phyloP scores from a whole-genome alignment of 2,888 invertebrate species.

The Brachypterus glaber region DNA sequence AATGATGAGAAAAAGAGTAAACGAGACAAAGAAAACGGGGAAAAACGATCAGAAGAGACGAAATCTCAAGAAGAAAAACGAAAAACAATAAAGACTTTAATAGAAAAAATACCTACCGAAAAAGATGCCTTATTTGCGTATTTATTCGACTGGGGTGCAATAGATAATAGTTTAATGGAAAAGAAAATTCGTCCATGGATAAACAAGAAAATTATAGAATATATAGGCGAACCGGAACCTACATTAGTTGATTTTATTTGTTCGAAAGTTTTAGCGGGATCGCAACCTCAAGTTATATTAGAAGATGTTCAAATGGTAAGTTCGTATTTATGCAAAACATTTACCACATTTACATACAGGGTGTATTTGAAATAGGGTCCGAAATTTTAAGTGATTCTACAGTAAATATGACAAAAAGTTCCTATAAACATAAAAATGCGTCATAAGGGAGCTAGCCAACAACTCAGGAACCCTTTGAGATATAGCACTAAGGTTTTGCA shows the following conservation, averaged over 20 bases:
- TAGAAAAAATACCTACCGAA: constrained; percentile 96
- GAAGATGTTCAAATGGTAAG: constrained; percentile 97
- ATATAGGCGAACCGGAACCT: constrained; percentile 98
- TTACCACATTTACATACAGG: not conserved
- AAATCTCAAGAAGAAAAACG: constrained; percentile 89
- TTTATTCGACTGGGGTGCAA: constrained; percentile 80
- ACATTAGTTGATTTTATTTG: constrained; percentile 99
- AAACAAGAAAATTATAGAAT: constrained; percentile 98
- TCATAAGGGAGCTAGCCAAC: too few species aligned
- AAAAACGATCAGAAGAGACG: constrained; percentile 48
- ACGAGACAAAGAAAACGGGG: constrained; percentile 38
- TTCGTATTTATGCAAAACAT: constrained; percentile 11
- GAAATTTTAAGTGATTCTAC: too few species aligned
- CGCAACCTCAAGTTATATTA: constrained; percentile 87
- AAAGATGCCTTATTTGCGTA: constrained; percentile 94
- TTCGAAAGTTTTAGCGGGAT: constrained; percentile 91
- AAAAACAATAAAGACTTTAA: constrained; percentile 91
- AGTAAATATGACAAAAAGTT: too few species aligned
- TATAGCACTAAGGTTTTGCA: too few species aligned
- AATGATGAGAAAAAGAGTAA: constrained; percentile 46
- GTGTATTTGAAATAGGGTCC: too few species aligned
- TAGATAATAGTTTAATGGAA: constrained; percentile 75
- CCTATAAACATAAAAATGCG: too few species aligned
- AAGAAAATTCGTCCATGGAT: constrained; percentile 98
- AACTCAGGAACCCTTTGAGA: too few species aligned